Base-by-base conservation (phyloP, 2,888 invertebrate species). In the Drosophila affinis region DNA sequence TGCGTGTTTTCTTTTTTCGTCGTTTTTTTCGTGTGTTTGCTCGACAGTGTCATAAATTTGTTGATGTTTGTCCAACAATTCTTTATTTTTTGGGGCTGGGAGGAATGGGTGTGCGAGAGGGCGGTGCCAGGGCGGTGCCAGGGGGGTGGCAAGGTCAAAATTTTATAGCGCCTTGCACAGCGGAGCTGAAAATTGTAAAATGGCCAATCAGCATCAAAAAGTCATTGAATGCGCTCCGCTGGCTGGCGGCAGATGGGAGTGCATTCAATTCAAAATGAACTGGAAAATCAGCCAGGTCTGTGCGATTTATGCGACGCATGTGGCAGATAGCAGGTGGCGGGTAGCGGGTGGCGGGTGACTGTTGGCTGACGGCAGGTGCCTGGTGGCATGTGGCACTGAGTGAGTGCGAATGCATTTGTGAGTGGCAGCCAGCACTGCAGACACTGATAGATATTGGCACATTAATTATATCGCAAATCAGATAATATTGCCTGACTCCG, bases 21-120 rank as follows among this genome's bases (percentile, higher is more conserved):
- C 21, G 21, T 3, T 21, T 58, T 46, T 48, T 48, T 27, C 9
- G 45, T 46, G 63, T 68, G 57, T 71, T 71, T 56, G 69, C 62
- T 56, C 71, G 27, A 55, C 52, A 70, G 70, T 71, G 71, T 63
- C 71, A 71, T 71, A 71, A 71, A 71, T 71, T 71, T 71, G 71
- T 71, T 71, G 63, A 71, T 71, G 70, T 70, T 70, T 70, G 70
- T 47, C 69, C 62, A 62, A 70, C 62, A 70, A 52, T 17, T 39
- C 10, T 32, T 32, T 10, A 0, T 32, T 34, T 12, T 12, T 0
- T 12, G n/a, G n/a, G n/a, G n/a, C n/a, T 12, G 32, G 18, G 45
- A 3, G 12, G n/a, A 14, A 18, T 39, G 39, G 32, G 24, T 29
- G 7, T 24, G 21, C 54, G 34, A 39, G 14, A 3, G 5, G 18